phyloP scores from a whole-genome alignment of 2,888 invertebrate genomes.

The Philonicus albiceps region DNA sequence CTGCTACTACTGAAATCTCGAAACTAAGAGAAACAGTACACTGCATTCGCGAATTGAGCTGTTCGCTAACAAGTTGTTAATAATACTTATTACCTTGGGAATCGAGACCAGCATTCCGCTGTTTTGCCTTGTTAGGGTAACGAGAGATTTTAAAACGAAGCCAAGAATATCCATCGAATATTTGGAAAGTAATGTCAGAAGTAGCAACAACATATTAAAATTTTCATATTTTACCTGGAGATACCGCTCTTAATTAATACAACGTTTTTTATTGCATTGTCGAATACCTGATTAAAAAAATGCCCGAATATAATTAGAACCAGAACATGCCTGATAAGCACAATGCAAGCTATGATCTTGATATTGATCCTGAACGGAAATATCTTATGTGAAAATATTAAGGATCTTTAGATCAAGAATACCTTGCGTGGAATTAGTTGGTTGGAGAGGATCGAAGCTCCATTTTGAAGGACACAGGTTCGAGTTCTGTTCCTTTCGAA shows the following conservation, averaged over 20 bases:
- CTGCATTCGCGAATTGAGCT: slow-evolving; percentile 67
- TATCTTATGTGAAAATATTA: too few species aligned
- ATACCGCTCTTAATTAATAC: slow-evolving; percentile 92
- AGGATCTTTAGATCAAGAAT: too few species aligned
- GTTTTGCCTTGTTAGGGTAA: slow-evolving; percentile 88
- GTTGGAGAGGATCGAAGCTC: too few species aligned
- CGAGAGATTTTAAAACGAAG: slow-evolving; percentile 86
- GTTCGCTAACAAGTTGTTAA: slow-evolving; percentile 62
- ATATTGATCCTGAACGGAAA: too few species aligned
- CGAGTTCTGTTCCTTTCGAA: too few species aligned
- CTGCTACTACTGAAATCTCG: slow-evolving; percentile 69
- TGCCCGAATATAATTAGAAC: too few species aligned
- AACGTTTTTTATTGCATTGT: slow-evolving; percentile 89
- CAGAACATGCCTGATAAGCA: too few species aligned
- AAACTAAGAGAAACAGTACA: slow-evolving; percentile 83
- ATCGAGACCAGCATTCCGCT: slow-evolving; percentile 88
- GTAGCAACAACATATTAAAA: slow-evolving; percentile 6
- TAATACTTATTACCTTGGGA: slow-evolving; percentile 78
- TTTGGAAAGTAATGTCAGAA: slow-evolving; percentile 55
- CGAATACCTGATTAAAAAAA: too few species aligned
- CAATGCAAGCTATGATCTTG: too few species aligned
- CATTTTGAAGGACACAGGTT: too few species aligned
- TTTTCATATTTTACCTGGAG: slow-evolving; percentile 69
- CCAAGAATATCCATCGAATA: slow-evolving; percentile 77
- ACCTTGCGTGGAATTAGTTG: too few species aligned